phyloP scores from a whole-genome alignment of 2,888 invertebrate genomes.

The Plebejus anna region DNA sequence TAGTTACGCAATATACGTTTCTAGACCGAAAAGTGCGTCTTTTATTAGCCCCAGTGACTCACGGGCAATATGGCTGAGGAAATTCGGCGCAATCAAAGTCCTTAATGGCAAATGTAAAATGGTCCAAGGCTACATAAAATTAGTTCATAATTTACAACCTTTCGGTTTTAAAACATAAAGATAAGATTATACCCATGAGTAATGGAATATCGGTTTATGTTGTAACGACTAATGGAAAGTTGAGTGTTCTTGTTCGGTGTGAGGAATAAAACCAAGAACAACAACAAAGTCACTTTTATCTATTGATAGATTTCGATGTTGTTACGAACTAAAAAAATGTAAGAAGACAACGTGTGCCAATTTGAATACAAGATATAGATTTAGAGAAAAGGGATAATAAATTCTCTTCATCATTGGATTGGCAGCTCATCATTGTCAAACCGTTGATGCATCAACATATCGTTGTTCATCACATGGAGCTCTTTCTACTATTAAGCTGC shows the following conservation, averaged over 20 bases:
- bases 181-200: constrained; percentile 17
- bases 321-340: no score
- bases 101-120: constrained; percentile 56
- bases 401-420: no score
- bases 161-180: constrained; percentile 8
- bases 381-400: no score
- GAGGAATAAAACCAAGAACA: background rate
- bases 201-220: constrained; percentile 14
- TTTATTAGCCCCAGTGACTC: constrained; percentile 46
- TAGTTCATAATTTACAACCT: constrained; percentile 18
- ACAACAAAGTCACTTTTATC: no score
- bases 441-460: no score
- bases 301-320: no score
- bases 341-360: no score
- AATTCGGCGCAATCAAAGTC: constrained; percentile 59
- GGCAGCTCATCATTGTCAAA: no score
- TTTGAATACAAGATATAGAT: no score
- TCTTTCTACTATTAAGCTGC: no score
- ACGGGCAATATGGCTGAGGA: constrained; percentile 49
- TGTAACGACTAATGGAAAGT: constrained; percentile 3
- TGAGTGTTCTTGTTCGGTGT: background rate
- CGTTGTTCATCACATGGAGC: no score
- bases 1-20: background rate
- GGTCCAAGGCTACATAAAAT: constrained; percentile 25
- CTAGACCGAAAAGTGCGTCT: constrained; percentile 18